phyloP scores from a whole-genome alignment of 2,888 invertebrate genomes.

The Anaspis maculata region DNA sequence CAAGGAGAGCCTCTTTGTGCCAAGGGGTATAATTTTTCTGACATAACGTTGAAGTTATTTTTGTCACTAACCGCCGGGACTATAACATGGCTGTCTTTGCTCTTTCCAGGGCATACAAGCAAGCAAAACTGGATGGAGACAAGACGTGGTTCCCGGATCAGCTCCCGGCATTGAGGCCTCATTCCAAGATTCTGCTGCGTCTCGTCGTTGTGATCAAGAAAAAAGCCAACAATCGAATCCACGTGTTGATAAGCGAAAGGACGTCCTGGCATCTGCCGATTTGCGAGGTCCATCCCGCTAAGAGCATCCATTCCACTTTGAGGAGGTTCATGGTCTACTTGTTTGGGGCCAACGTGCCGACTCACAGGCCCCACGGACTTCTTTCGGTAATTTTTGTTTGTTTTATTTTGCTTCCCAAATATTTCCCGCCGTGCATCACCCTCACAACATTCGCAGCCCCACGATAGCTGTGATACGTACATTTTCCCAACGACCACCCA shows the following conservation, averaged over 20 bases:
- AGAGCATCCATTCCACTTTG: slow-evolving; percentile 78
- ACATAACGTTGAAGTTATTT: no score
- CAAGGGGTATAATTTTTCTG: no score
- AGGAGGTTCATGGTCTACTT: slow-evolving; percentile 86
- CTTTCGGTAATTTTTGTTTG: slow-evolving; percentile 46
- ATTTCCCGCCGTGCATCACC: no score
- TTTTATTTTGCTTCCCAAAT: no score
- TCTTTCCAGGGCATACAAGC: slow-evolving; percentile 26
- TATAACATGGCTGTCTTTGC: no score
- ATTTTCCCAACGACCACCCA: no score
- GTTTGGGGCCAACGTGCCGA: slow-evolving; percentile 79
- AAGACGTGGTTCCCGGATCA: slow-evolving; percentile 62
- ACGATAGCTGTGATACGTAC: no score
- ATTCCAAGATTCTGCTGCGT: slow-evolving; percentile 66
- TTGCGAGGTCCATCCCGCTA: slow-evolving; percentile 80
- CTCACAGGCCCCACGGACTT: slow-evolving; percentile 75
- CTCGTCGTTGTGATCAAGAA: slow-evolving; percentile 74
- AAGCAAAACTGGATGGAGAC: slow-evolving; percentile 25
- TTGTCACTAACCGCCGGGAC: no score
- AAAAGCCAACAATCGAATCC: slow-evolving; percentile 71
- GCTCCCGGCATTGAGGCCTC: slow-evolving; percentile 60
- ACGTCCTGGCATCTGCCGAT: slow-evolving; percentile 76
- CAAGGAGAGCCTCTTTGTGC: no score
- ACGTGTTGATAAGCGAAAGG: slow-evolving; percentile 80
- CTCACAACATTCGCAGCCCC: no score